These are phyloP conservation scores for Calvadosia cruxmelitensis DNA, from an alignment of 30 jellyfish, hydroid and myxozoan species.

Conservation along the genomic window DNA sequence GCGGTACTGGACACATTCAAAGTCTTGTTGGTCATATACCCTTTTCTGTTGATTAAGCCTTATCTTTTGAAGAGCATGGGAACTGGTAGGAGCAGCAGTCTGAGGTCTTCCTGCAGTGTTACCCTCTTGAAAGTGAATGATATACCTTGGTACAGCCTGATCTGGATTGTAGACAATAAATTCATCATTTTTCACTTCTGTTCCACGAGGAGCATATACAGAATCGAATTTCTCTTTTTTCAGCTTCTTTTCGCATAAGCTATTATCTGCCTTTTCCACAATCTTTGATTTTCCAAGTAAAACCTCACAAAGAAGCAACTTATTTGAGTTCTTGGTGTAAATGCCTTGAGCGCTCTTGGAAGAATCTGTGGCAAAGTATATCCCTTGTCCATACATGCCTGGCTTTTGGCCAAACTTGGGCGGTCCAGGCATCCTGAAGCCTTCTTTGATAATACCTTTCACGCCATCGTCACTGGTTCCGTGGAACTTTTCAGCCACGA, in stretches of 20 bases:
- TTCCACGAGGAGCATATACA: constrained; percentile 39
- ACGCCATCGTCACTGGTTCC: constrained; percentile 48
- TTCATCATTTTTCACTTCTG: constrained; percentile 45
- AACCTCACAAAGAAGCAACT: constrained; percentile 45
- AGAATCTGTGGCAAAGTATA: constrained; percentile 64
- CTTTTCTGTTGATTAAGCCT: constrained; percentile 1
- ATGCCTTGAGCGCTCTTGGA: constrained; percentile 61
- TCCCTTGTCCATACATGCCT: constrained; percentile 61
- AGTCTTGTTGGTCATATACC: constrained; percentile 17
- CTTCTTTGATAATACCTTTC: constrained; percentile 28
- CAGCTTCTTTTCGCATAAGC: constrained; percentile 11
- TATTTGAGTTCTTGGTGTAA: constrained; percentile 48
- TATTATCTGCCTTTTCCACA: constrained; percentile 13
- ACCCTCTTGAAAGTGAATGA: constrained; percentile 13
- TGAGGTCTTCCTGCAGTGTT: not conserved
- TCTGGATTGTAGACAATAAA: constrained; percentile 35
- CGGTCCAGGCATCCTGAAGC: constrained; percentile 40
- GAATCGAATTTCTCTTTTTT: constrained; percentile 27
- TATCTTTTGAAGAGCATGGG: not conserved
- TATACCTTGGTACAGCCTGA: constrained; percentile 48
- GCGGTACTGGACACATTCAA: constrained; percentile 25
- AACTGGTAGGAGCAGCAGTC: not conserved
- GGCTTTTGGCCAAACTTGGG: not conserved
- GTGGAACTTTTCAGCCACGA: constrained; percentile 26
- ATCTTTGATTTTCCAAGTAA: constrained; percentile 31